Evolutionary conservation across 2,113 vertebrate species (phyloP).

Genomic region (pig (Sus scrofa)): DNA sequence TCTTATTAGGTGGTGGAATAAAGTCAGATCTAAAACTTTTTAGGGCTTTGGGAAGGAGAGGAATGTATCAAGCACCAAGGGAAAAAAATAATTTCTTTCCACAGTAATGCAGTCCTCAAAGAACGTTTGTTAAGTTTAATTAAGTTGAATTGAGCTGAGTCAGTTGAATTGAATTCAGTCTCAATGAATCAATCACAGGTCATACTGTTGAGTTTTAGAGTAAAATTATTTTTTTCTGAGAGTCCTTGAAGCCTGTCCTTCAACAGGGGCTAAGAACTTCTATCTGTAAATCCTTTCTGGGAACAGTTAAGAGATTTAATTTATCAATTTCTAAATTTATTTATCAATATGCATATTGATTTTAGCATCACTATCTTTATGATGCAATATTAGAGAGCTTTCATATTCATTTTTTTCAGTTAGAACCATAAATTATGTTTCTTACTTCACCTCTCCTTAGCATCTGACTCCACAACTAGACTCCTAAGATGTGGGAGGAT

Average conservation of each 20-base stretch:
- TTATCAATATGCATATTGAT: too few relatives aligned
- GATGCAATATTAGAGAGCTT: background rate
- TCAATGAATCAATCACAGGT: background rate
- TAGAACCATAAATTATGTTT: background rate
- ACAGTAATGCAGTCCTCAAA: background rate
- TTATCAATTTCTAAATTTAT: background rate
- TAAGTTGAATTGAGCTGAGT: background rate
- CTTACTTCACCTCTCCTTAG: background rate
- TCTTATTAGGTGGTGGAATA: background rate
- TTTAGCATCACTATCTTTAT: background rate
- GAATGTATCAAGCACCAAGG: background rate
- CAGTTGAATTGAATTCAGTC: background rate
- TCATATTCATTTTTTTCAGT: background rate
- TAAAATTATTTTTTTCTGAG: background rate
- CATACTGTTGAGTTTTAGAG: constrained; percentile 11
- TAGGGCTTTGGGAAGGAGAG: background rate
- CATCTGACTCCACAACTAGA: background rate
- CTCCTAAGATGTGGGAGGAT: background rate
- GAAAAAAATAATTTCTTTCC: constrained; percentile 10
- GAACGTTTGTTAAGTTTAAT: background rate
- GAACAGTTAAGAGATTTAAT: background rate
- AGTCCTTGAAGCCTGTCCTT: background rate
- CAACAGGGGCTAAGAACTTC: background rate
- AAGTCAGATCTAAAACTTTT: constrained; percentile 24
- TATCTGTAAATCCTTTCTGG: background rate